phyloP scores from a whole-genome alignment of 2,797 vertebrate species.

The Alcedo atthis region DNA sequence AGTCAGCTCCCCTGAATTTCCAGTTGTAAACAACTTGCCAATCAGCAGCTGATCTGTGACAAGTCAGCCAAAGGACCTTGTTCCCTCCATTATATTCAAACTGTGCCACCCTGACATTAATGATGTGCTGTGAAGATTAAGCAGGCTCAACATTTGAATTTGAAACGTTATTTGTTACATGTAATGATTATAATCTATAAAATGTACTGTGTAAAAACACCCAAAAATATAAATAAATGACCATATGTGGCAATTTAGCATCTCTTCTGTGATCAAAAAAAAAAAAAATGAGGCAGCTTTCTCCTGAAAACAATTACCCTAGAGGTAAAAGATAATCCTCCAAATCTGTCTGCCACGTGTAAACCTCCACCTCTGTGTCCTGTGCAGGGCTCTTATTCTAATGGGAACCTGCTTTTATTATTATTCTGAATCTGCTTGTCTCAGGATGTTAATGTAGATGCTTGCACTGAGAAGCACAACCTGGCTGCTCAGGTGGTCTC shows the following conservation, averaged over 20 bases:
- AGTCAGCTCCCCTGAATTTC: not conserved
- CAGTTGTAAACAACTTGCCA: not conserved
- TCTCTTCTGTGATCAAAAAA: not conserved
- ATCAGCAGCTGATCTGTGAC: not conserved
- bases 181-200: slow-evolving; percentile 21
- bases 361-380: not conserved
- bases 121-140: not conserved
- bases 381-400: not conserved
- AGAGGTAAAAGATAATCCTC: not conserved
- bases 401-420: not conserved
- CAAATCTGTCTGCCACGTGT: not conserved
- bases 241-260: not conserved
- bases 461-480: not conserved
- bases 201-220: not conserved
- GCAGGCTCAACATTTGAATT: not conserved
- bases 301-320: not conserved
- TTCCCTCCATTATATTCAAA: not conserved
- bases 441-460: not conserved
- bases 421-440: not conserved
- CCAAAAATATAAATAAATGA: not conserved
- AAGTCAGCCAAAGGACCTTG: not conserved
- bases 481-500: not conserved
- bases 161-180: slow-evolving; percentile 26
- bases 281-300: not conserved
- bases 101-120: not conserved